A percentile compares a stretch with the other conserved stretches of the same genome.
phyloP scores from a whole-genome alignment of 2,888 invertebrate genomes.

The Oxystoma pomonae region DNA sequence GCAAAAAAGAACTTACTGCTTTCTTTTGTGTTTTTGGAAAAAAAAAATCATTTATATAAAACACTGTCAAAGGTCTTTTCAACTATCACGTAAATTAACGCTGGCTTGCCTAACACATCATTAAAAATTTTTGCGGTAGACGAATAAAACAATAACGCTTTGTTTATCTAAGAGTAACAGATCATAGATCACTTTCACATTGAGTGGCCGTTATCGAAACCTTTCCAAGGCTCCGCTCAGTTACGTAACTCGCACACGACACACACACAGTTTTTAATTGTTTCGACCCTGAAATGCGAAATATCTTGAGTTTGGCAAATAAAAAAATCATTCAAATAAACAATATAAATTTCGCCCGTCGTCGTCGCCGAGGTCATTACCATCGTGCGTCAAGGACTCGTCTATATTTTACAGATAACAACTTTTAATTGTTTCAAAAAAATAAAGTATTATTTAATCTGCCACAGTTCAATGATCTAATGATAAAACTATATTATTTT shows the following conservation, averaged over 20 bases:
- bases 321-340: background rate
- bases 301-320: background rate
- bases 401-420: background rate
- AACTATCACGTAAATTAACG: too few relatives aligned
- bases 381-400: background rate
- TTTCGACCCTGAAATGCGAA: background rate
- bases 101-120: too few relatives aligned
- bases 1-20: too few relatives aligned
- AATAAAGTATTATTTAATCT: background rate
- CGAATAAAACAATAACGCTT: too few relatives aligned
- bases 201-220: background rate
- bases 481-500: too few relatives aligned
- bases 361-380: background rate
- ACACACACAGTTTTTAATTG: background rate
- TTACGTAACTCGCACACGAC: too few relatives aligned
- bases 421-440: background rate
- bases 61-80: too few relatives aligned
- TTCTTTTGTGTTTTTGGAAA: too few relatives aligned
- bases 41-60: too few relatives aligned
- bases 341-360: background rate
- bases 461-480: background rate
- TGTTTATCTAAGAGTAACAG: too few relatives aligned
- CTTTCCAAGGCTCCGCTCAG: background rate
- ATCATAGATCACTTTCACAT: background rate
- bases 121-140: too few relatives aligned